These are phyloP conservation scores for Agelaius tricolor DNA, from an alignment of 2,113 vertebrate species.

Conservation along the genomic window DNA sequence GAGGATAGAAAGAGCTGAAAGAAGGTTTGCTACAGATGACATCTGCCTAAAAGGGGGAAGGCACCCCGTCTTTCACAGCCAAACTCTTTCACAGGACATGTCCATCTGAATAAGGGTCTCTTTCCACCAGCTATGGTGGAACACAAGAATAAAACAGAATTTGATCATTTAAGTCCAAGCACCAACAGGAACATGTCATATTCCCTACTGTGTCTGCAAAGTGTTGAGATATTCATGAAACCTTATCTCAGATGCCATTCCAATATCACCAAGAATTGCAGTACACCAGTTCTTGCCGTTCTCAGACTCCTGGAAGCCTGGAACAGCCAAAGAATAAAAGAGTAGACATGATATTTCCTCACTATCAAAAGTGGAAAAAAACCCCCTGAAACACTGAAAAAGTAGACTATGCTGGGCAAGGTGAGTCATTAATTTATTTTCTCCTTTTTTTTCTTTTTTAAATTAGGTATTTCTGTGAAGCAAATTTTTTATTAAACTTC, in stretches of 20 bases:
- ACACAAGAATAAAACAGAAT: background rate
- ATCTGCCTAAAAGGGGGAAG: background rate
- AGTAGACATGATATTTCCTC: background rate
- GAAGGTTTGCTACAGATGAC: background rate
- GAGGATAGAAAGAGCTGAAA: background rate
- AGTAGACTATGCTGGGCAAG: background rate
- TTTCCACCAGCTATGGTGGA: background rate
- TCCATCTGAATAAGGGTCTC: background rate
- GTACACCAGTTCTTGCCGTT: accelerated
- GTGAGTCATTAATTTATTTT: accelerated
- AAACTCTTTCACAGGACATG: background rate
- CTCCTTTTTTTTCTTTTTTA: background rate
- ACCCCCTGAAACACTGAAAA: background rate
- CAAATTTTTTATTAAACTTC: background rate
- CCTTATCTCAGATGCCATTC: background rate
- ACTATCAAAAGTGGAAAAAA: background rate
- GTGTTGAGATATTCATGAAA: background rate
- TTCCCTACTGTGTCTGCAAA: background rate
- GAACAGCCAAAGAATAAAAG: background rate
- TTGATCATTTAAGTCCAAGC: background rate
- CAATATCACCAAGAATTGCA: background rate
- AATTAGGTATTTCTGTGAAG: background rate
- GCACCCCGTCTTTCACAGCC: background rate
- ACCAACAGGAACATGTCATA: background rate
- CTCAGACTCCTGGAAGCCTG: background rate